Evolutionary conservation across 2,888 invertebrate species (phyloP).

Genomic region (Bedellia somnulentella): DNA sequence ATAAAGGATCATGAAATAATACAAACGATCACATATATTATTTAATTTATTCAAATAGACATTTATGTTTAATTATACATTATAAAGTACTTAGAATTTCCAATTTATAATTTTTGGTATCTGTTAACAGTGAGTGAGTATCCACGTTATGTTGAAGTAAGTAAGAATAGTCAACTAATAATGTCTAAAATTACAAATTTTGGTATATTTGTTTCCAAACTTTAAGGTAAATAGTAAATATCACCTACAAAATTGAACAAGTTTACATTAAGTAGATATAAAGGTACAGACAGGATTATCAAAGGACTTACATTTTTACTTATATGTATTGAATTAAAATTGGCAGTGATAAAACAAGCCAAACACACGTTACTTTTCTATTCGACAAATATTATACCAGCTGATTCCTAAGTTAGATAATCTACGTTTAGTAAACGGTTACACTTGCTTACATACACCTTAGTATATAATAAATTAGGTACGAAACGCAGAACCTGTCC

Average conservation of each 20-base stretch:
- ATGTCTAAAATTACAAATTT: slow-evolving; percentile 41
- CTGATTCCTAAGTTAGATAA: not conserved
- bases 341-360: slow-evolving; percentile 57
- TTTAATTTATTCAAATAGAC: slow-evolving; percentile 60
- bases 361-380: slow-evolving; percentile 18
- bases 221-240: slow-evolving; percentile 53
- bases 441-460: too few species aligned
- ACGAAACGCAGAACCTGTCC: too few species aligned
- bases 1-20: too few species aligned
- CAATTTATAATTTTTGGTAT: slow-evolving; percentile 53
- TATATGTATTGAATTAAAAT: slow-evolving; percentile 30
- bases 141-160: slow-evolving; percentile 31
- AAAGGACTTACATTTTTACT: slow-evolving; percentile 40
- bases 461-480: too few species aligned
- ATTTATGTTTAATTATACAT: slow-evolving; percentile 44
- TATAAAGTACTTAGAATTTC: slow-evolving; percentile 43
- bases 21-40: slow-evolving; percentile 41
- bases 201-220: slow-evolving; percentile 49
- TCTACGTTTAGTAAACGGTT: slow-evolving; percentile 2
- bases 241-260: slow-evolving; percentile 59
- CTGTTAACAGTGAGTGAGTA: slow-evolving; percentile 52
- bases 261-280: slow-evolving; percentile 36
- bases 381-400: not conserved
- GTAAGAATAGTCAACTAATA: slow-evolving; percentile 5
- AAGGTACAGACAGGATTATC: slow-evolving; percentile 56